A percentile compares a stretch with the other conserved stretches of the same genome.
These are phyloP conservation scores for Vidua macroura DNA, from an alignment of 2,113 vertebrate genomes.

Conservation along the genomic window DNA sequence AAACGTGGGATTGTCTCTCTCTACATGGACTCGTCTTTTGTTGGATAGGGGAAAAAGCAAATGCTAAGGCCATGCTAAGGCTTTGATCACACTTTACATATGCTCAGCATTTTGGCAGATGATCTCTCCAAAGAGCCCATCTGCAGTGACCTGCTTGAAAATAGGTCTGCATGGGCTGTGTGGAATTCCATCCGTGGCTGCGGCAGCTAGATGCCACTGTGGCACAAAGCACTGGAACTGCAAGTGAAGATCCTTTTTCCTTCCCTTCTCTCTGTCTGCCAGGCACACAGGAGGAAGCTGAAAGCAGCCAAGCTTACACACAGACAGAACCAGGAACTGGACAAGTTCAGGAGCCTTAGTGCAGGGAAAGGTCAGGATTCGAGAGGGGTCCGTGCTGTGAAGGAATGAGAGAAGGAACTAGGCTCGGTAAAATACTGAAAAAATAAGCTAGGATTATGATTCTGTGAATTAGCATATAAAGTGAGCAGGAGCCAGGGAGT, in stretches of 20 bases:
- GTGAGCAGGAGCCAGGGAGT: not conserved
- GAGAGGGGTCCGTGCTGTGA: not conserved
- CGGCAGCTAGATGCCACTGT: slow-evolving; percentile 53
- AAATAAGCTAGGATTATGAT: not conserved
- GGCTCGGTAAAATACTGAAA: not conserved
- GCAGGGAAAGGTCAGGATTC: not conserved
- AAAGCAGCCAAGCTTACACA: not conserved
- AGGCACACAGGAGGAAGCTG: not conserved
- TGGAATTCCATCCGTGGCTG: not conserved
- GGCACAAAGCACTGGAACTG: slow-evolving; percentile 18
- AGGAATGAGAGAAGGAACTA: not conserved
- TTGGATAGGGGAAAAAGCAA: not conserved
- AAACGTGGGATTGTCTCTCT: not conserved
- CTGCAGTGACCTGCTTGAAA: not conserved
- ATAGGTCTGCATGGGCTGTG: not conserved
- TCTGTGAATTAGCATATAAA: not conserved
- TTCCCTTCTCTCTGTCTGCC: not conserved
- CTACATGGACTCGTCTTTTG: not conserved
- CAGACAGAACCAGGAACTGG: not conserved
- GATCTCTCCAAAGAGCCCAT: not conserved
- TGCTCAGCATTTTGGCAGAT: slow-evolving; percentile 23
- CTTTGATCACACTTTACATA: not conserved
- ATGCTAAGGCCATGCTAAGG: not conserved
- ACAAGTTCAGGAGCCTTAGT: not conserved
- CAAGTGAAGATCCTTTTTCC: not conserved